These are phyloP conservation scores for Aphelocoma californica DNA, from an alignment of 2,797 vertebrate genomes.

Conservation along the genomic window DNA sequence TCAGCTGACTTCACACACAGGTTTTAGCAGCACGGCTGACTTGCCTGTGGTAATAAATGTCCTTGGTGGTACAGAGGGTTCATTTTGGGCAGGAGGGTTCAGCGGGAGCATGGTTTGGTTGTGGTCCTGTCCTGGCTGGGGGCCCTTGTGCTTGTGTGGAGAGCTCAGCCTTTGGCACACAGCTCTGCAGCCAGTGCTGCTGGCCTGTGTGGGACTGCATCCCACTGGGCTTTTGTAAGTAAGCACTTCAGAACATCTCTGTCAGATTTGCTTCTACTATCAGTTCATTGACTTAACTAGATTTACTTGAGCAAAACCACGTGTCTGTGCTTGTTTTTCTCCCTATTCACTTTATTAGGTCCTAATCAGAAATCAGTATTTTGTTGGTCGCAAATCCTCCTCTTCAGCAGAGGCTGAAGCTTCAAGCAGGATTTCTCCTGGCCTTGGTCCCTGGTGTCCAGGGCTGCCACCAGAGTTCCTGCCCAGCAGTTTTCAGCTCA, in stretches of 20 bases:
- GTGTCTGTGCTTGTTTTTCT: background rate
- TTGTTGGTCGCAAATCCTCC: background rate
- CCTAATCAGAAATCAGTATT: background rate
- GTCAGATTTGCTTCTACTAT: background rate
- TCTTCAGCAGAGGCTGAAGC: background rate
- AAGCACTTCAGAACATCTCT: background rate
- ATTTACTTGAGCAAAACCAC: background rate
- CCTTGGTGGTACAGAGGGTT: background rate
- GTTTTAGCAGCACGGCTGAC: background rate
- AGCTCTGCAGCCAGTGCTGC: background rate
- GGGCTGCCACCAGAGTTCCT: background rate
- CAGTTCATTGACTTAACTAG: background rate
- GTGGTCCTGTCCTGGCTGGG: background rate
- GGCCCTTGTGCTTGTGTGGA: no score
- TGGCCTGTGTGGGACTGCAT: background rate
- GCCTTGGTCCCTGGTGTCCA: background rate
- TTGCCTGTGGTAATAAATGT: background rate
- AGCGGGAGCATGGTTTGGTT: rapidly evolving
- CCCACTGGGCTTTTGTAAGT: background rate
- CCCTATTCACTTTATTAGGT: background rate
- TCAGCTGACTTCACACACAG: background rate
- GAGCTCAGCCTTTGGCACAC: rapidly evolving
- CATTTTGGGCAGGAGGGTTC: background rate
- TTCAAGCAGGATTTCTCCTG: background rate
- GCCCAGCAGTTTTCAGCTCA: background rate